Percentiles rank a stretch among this genome's conserved stretches.
phyloP scores from a whole-genome alignment of 2,888 invertebrate species.

The Drosophila hamatofila region DNA sequence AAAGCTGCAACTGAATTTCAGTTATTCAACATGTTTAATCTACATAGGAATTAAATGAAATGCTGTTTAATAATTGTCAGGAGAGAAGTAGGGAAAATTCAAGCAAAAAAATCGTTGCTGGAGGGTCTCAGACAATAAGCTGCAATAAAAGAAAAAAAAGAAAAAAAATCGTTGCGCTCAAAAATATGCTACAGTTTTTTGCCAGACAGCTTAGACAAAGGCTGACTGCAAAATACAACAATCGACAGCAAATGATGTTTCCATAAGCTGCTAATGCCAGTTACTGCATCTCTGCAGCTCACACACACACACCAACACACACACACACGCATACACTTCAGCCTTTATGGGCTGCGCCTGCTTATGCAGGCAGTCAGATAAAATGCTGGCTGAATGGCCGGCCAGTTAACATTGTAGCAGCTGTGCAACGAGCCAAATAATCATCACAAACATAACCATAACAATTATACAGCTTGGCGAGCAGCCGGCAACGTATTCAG shows the following conservation, averaged over 20 bases:
- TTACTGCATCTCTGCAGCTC: conserved; percentile 1
- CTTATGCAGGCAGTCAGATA: conserved; percentile 52
- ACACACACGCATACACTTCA: background rate
- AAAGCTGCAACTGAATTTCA: too few relatives aligned
- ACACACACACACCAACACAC: conserved; percentile 3
- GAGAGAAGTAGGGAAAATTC: background rate
- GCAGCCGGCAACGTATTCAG: conserved; percentile 47
- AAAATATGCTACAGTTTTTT: conserved; percentile 7
- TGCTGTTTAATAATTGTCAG: background rate
- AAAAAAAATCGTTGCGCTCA: background rate
- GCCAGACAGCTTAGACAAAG: too few relatives aligned
- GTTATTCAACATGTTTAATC: background rate
- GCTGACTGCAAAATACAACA: background rate
- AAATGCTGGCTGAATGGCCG: conserved; percentile 40
- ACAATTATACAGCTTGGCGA: conserved; percentile 76
- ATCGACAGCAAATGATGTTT: conserved; percentile 6
- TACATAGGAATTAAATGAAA: too few relatives aligned
- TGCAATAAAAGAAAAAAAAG: too few relatives aligned
- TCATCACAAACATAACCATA: conserved; percentile 83
- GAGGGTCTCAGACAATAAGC: background rate
- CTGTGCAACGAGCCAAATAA: conserved; percentile 82
- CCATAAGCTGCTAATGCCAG: conserved; percentile 7
- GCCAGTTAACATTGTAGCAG: conserved; percentile 56
- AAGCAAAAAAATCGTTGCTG: too few relatives aligned
- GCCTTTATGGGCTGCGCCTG: conserved; percentile 16